phyloP scores from a whole-genome alignment of 2,888 invertebrate species.

The Galeopsomyia nigrocyanea region DNA sequence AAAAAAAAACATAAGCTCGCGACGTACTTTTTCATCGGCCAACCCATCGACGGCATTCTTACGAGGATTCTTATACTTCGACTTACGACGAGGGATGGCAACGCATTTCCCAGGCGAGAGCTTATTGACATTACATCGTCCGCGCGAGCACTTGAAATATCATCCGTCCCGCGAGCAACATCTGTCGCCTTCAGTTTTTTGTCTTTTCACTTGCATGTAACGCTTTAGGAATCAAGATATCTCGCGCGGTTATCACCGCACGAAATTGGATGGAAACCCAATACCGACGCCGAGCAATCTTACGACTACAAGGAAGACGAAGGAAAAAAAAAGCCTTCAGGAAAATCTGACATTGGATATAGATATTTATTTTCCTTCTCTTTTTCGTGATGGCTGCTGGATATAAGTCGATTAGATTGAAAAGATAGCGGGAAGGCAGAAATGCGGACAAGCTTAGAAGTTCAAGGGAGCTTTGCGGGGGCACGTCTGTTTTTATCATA shows the following conservation, averaged over 20 bases:
- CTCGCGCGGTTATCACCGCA: too few relatives aligned
- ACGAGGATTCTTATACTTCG: neutral
- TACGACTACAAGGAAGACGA: slow-evolving; percentile 6
- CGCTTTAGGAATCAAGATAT: neutral
- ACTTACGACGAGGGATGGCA: neutral
- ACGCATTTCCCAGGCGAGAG: slow-evolving; percentile 2
- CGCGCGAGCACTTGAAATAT: slow-evolving; percentile 8
- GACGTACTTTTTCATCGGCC: too few relatives aligned
- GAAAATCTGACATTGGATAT: slow-evolving; percentile 11
- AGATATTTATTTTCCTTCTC: neutral
- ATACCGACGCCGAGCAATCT: slow-evolving; percentile 30
- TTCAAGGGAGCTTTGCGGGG: neutral
- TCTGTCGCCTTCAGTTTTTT: slow-evolving; percentile 3
- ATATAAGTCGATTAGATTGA: slow-evolving; percentile 14
- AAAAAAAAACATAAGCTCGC: too few relatives aligned
- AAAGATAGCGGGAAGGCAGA: neutral
- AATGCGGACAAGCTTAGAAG: neutral
- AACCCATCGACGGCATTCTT: too few relatives aligned
- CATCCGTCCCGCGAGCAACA: slow-evolving; percentile 2
- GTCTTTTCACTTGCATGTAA: neutral
- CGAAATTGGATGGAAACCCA: slow-evolving; percentile 42
- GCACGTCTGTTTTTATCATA: neutral
- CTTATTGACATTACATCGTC: slow-evolving; percentile 3
- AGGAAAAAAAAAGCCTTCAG: slow-evolving; percentile 22
- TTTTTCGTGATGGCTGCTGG: neutral